phyloP scores from a whole-genome alignment of 2,888 invertebrate species.

The Oxyteleia sp. region DNA sequence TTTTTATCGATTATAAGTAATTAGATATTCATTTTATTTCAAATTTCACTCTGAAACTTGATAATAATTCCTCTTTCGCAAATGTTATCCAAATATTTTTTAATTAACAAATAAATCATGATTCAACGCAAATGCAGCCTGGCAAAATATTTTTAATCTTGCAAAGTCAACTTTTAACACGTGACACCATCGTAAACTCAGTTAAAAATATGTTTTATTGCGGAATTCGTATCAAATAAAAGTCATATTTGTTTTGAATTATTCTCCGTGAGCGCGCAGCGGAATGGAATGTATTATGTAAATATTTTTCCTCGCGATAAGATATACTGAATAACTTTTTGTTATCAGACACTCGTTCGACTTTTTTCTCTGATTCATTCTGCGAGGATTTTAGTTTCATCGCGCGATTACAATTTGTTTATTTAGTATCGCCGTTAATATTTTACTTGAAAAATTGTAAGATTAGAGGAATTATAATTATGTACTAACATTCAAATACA shows the following conservation, averaged over 20 bases:
- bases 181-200: constrained; percentile 27
- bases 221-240: constrained; percentile 14
- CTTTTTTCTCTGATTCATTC: constrained; percentile 2
- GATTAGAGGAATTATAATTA: constrained; percentile 7
- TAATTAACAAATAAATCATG: background rate
- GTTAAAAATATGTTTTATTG: constrained; percentile 28
- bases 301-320: constrained; percentile 40
- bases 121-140: background rate
- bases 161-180: constrained; percentile 17
- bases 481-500: constrained; percentile 13
- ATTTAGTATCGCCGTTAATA: no score
- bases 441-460: background rate
- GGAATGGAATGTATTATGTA: constrained; percentile 44
- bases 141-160: constrained; percentile 9
- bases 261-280: constrained; percentile 7
- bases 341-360: constrained; percentile 7
- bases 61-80: no score
- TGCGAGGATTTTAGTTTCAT: no score
- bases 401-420: background rate
- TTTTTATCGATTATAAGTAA: no score
- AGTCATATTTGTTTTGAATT: constrained; percentile 41
- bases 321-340: background rate
- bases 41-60: no score
- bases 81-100: no score
- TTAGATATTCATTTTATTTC: no score